Percentiles rank a stretch among this genome's conserved stretches.
These are phyloP conservation scores for Coelopa pilipes DNA, from an alignment of 2,888 invertebrate species.

Conservation along the genomic window DNA sequence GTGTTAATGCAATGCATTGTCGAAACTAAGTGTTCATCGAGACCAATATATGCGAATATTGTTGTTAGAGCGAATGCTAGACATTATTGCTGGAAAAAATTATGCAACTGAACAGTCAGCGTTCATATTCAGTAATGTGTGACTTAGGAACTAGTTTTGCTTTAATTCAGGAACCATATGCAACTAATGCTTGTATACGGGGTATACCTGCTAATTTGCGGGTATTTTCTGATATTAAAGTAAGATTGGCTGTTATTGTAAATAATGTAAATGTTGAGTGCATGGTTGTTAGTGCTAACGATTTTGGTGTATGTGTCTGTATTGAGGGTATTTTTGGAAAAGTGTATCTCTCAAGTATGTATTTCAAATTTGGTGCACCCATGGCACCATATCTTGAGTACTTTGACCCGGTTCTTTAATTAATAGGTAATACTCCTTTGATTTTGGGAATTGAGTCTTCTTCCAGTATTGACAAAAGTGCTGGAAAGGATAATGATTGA, in stretches of 20 bases:
- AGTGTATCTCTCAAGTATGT: neutral
- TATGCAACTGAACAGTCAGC: too few relatives aligned
- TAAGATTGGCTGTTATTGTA: neutral
- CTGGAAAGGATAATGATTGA: too few relatives aligned
- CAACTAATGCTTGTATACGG: neutral
- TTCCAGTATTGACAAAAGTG: too few relatives aligned
- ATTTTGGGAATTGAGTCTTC: too few relatives aligned
- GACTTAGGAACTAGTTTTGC: neutral
- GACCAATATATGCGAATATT: constrained; percentile 27
- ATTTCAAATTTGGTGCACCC: neutral
- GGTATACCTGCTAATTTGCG: neutral
- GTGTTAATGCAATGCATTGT: constrained; percentile 32
- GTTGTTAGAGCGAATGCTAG: neutral
- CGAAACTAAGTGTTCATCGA: constrained; percentile 40
- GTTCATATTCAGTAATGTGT: too few relatives aligned
- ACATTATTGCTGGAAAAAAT: neutral
- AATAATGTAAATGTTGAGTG: too few relatives aligned
- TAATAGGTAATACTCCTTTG: too few relatives aligned
- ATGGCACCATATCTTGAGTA: neutral
- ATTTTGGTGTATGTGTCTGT: neutral
- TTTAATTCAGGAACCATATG: constrained; percentile 18
- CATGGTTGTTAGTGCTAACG: neutral
- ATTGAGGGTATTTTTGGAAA: constrained; percentile 1
- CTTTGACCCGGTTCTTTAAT: neutral
- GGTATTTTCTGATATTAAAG: neutral